Percentiles rank a stretch among this genome's conserved stretches.
Evolutionary conservation across 2,797 vertebrate species (phyloP).

Genomic region (Capromys pilorides): DNA sequence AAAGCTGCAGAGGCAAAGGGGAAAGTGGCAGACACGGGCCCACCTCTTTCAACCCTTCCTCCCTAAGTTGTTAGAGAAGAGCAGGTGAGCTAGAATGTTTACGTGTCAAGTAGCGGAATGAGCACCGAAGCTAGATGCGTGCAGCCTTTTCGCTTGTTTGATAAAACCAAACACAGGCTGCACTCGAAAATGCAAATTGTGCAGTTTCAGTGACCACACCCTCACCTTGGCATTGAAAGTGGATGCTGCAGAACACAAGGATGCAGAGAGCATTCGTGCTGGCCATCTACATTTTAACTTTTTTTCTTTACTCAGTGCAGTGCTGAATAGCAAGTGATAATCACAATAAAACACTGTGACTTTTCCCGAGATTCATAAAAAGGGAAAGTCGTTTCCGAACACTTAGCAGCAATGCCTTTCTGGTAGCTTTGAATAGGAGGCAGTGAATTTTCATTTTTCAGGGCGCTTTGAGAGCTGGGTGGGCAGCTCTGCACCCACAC

Average conservation of each 20-base stretch:
- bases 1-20: background rate
- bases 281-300: background rate
- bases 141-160: background rate
- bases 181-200: background rate
- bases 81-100: background rate
- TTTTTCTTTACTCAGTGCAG: background rate
- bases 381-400: background rate
- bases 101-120: background rate
- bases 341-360: background rate
- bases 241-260: background rate
- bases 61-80: background rate
- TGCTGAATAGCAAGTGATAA: background rate
- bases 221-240: background rate
- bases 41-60: background rate
- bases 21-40: fast-evolving
- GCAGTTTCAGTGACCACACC: background rate
- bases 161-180: background rate
- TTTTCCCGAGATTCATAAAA: background rate
- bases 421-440: background rate
- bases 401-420: background rate
- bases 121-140: background rate
- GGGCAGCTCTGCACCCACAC: background rate
- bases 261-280: background rate
- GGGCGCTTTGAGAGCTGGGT: background rate
- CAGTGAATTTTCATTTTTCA: background rate